phyloP scores from a whole-genome alignment of 2,113 vertebrate genomes.

The Terrapene triunguis region DNA sequence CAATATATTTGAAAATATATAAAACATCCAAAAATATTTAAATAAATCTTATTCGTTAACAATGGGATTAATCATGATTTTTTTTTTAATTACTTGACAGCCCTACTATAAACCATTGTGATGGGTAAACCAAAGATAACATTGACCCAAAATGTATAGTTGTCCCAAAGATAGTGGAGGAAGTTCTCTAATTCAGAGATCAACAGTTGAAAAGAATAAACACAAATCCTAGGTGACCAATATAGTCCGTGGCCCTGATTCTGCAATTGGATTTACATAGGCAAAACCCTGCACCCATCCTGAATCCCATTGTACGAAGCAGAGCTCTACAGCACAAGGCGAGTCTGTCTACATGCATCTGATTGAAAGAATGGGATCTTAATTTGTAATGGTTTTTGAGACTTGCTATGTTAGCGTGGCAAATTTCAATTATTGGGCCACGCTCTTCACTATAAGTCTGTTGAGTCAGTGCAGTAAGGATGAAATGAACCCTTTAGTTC shows the following conservation, averaged over 20 bases:
- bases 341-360: too few species aligned
- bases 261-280: background rate
- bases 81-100: too few species aligned
- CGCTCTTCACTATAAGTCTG: slow-evolving; percentile 7
- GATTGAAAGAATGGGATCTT: background rate
- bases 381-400: background rate
- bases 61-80: too few species aligned
- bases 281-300: background rate
- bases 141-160: background rate
- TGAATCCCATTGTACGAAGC: slow-evolving; percentile 8
- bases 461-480: background rate
- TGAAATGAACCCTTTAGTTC: background rate
- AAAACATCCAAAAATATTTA: too few species aligned
- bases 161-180: background rate
- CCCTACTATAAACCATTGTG: too few species aligned
- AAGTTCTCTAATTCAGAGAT: background rate
- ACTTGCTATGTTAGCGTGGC: background rate
- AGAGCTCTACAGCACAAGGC: background rate
- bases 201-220: background rate
- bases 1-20: too few species aligned
- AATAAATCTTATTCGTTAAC: too few species aligned
- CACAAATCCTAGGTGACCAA: background rate
- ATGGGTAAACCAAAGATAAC: too few species aligned
- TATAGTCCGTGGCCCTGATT: background rate
- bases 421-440: slow-evolving; percentile 28